These are phyloP conservation scores for Ephestia elutella DNA, from an alignment of 1,140 invertebrate species.

Conservation along the genomic window DNA sequence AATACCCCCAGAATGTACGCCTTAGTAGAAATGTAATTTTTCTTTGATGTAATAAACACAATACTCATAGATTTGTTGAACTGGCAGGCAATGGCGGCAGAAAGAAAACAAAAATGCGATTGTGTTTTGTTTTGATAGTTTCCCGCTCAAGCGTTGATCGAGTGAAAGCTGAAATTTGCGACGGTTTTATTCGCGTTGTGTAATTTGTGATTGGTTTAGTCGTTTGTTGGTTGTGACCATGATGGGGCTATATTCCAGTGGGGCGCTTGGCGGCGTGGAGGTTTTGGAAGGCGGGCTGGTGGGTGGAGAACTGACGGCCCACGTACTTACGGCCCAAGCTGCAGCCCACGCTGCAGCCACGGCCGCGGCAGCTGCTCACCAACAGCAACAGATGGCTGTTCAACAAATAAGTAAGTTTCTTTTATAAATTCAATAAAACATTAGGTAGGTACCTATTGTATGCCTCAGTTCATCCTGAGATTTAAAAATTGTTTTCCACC, in stretches of 20 bases:
- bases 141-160: slow-evolving; percentile 8
- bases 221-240: slow-evolving; percentile 35
- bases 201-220: slow-evolving; percentile 13
- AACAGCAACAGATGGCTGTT: slow-evolving; percentile 58
- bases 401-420: slow-evolving; percentile 59
- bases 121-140: slow-evolving; percentile 14
- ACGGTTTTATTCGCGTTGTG: slow-evolving; percentile 8
- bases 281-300: slow-evolving; percentile 59
- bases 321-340: slow-evolving; percentile 60
- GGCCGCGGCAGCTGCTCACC: slow-evolving; percentile 43
- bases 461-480: no score
- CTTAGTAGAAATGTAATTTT: slow-evolving; percentile 34
- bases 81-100: background rate
- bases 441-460: no score
- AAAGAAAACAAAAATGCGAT: slow-evolving; percentile 8
- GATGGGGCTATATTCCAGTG: slow-evolving; percentile 68
- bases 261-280: slow-evolving; percentile 63
- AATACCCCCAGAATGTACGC: slow-evolving; percentile 29
- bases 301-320: slow-evolving; percentile 61
- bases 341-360: slow-evolving; percentile 61
- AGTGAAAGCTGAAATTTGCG: slow-evolving; percentile 7
- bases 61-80: no score
- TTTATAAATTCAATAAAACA: background rate
- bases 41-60: background rate
- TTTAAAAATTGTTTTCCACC: no score